Percentiles rank a stretch among this genome's conserved stretches.
phyloP scores from a whole-genome alignment of 2,113 vertebrate genomes.

The Propithecus coquereli region DNA sequence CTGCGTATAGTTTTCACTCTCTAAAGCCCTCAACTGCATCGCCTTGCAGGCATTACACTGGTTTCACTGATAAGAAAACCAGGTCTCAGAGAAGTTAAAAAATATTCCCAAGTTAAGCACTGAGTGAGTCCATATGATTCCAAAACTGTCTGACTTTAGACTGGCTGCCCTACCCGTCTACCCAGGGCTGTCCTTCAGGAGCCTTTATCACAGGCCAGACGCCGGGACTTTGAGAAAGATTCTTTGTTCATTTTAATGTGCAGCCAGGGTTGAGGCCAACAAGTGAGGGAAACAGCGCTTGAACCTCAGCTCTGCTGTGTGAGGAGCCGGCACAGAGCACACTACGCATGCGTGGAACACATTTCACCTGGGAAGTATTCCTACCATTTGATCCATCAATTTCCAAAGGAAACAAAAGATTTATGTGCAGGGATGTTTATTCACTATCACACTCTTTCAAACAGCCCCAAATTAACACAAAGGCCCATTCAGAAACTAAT shows the following conservation, averaged over 20 bases:
- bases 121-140: not conserved
- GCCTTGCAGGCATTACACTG: not conserved
- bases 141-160: not conserved
- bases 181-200: not conserved
- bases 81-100: not conserved
- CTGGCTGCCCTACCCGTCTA: not conserved
- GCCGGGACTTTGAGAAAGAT: not conserved
- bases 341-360: not conserved
- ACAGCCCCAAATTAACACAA: not conserved
- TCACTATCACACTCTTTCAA: not conserved
- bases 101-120: not conserved
- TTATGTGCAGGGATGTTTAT: not conserved
- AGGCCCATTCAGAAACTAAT: not conserved
- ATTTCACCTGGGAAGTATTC: not conserved
- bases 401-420: not conserved
- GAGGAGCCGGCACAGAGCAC: not conserved
- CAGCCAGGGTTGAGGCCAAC: not conserved
- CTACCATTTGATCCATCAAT: not conserved
- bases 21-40: not conserved
- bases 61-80: not conserved
- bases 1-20: not conserved
- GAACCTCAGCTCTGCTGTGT: rapidly evolving
- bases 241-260: not conserved
- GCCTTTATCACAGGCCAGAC: not conserved
- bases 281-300: not conserved